These are phyloP conservation scores for Myotis daubentonii DNA, from an alignment of 2,797 vertebrate genomes.

Conservation along the genomic window DNA sequence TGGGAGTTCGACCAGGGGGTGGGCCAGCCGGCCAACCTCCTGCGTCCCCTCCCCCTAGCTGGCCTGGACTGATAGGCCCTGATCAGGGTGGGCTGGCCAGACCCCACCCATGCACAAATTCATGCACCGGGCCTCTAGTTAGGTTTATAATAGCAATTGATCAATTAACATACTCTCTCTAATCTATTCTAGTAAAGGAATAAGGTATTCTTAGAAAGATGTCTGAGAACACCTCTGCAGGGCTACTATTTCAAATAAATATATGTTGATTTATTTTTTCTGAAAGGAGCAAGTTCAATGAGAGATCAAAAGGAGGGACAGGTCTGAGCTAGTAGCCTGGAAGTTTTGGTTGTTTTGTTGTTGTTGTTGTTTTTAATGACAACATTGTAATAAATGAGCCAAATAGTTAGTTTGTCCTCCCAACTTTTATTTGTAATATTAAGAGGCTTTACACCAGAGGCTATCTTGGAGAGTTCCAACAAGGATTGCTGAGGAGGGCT, in stretches of 20 bases:
- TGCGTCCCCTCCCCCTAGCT: too few relatives aligned
- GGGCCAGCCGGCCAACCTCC: too few relatives aligned
- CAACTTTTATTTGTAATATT: not conserved
- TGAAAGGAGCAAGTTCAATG: not conserved
- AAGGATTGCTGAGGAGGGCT: not conserved
- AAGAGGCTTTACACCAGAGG: not conserved
- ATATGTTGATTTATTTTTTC: not conserved
- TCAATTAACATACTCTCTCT: not conserved
- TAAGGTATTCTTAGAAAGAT: not conserved
- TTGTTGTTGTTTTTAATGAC: too few relatives aligned
- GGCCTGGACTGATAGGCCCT: too few relatives aligned
- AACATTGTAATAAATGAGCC: not conserved
- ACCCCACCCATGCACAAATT: too few relatives aligned
- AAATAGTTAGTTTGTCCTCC: not conserved
- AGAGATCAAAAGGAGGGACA: not conserved
- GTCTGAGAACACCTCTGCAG: not conserved
- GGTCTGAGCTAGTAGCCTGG: not conserved
- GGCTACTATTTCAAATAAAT: not conserved
- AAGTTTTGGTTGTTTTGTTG: not conserved
- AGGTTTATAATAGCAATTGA: not conserved
- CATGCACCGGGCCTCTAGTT: not conserved
- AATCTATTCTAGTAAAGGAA: not conserved
- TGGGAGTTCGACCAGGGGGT: too few relatives aligned
- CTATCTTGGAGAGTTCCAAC: not conserved
- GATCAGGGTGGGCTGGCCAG: too few relatives aligned